These are phyloP conservation scores for Oscheius myriophilus DNA, from an alignment of 2,888 invertebrate species.

Conservation along the genomic window DNA sequence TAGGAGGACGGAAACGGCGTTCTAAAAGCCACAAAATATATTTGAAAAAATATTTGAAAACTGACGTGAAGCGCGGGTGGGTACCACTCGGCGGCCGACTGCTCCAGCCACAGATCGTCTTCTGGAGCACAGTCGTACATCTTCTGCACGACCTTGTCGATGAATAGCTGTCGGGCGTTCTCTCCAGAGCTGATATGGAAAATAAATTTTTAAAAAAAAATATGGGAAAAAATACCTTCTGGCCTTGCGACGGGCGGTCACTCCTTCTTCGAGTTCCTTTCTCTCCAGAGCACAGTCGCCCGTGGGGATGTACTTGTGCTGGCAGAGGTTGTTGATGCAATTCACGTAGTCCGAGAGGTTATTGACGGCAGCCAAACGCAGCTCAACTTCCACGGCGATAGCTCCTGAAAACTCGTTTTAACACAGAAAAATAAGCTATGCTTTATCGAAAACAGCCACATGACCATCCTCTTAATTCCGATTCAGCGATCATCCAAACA, in stretches of 20 bases:
- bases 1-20: constrained; percentile 9
- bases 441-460: constrained; percentile 7
- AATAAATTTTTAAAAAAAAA: not conserved
- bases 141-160: constrained; percentile 1
- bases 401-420: not conserved
- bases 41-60: not conserved
- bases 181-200: too few species aligned
- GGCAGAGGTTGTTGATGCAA: constrained; percentile 19
- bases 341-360: constrained; percentile 8
- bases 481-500: too few species aligned
- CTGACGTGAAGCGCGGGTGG: constrained; percentile 19
- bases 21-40: not conserved
- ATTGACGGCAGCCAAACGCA: constrained; percentile 5
- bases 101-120: constrained; percentile 16
- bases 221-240: too few species aligned
- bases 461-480: not conserved
- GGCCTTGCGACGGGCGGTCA: not conserved
- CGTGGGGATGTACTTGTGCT: constrained; percentile 1
- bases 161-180: not conserved
- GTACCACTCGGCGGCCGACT: constrained; percentile 11
- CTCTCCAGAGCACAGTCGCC: constrained; percentile 12
- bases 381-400: constrained; percentile 1
- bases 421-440: not conserved
- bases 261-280: not conserved
- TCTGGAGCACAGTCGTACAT: constrained; percentile 10